Percentiles rank a stretch among this genome's conserved stretches.
phyloP scores from a whole-genome alignment of 2,113 vertebrate species.

The Chascanopsetta lugubris region DNA sequence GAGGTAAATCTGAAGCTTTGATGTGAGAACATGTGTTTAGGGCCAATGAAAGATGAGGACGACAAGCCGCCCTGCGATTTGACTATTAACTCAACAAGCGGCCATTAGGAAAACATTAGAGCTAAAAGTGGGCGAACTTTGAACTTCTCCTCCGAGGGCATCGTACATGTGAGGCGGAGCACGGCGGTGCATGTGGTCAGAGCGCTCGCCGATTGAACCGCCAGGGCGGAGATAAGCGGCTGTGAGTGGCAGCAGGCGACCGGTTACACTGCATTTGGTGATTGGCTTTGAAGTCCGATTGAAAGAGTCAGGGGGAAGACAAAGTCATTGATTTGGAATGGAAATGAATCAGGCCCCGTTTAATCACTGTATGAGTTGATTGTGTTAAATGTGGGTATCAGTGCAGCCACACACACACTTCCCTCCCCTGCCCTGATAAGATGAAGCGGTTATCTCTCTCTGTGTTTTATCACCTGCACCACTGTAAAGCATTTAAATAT shows the following conservation, averaged over 20 bases:
- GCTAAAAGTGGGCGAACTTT: slow-evolving; percentile 73
- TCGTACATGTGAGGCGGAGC: slow-evolving; percentile 45
- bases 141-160: slow-evolving; percentile 56
- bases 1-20: slow-evolving; percentile 62
- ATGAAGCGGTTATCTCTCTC: slow-evolving; percentile 40
- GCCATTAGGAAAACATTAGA: slow-evolving; percentile 74
- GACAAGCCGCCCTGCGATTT: slow-evolving; percentile 64
- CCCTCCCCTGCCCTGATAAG: slow-evolving; percentile 41
- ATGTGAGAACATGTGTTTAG: slow-evolving; percentile 69
- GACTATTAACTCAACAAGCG: slow-evolving; percentile 76
- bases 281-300: slow-evolving; percentile 43
- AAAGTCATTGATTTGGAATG: slow-evolving; percentile 20
- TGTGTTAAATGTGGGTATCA: slow-evolving; percentile 7
- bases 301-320: slow-evolving; percentile 13
- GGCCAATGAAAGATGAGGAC: slow-evolving; percentile 58
- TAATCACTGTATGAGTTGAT: slow-evolving; percentile 11
- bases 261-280: slow-evolving; percentile 14
- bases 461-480: slow-evolving; percentile 16
- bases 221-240: slow-evolving; percentile 38
- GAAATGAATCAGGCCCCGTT: slow-evolving; percentile 19
- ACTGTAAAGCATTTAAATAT: slow-evolving; percentile 15
- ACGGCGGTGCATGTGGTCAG: slow-evolving; percentile 37
- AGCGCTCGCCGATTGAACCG: slow-evolving; percentile 49
- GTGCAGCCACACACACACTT: slow-evolving; percentile 13
- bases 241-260: slow-evolving; percentile 1